These are phyloP conservation scores for Alexandromys fortis DNA, from an alignment of 2,113 vertebrate species.

Conservation along the genomic window DNA sequence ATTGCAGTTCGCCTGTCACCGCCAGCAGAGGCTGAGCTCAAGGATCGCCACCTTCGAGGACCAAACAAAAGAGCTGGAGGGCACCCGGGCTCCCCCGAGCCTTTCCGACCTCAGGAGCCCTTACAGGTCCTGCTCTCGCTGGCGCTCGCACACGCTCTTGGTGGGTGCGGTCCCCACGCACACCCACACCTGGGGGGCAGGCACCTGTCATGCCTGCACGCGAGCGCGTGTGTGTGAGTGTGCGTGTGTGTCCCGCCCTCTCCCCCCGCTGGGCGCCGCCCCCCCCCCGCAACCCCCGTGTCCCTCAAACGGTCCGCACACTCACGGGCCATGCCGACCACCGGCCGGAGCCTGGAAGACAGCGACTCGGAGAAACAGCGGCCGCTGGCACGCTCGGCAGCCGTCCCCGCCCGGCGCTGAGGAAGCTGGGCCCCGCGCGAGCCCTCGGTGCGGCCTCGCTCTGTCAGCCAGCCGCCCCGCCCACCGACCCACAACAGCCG, in stretches of 20 bases:
- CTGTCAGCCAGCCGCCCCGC: neutral
- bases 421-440: rapidly evolving
- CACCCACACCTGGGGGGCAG: neutral
- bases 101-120: neutral
- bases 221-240: neutral
- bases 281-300: neutral
- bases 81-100: neutral
- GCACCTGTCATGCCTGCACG: neutral
- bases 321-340: conserved; percentile 82
- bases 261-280: neutral
- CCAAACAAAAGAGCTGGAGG: conserved; percentile 56
- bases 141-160: neutral
- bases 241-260: neutral
- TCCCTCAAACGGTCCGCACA: neutral
- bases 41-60: neutral
- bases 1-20: neutral
- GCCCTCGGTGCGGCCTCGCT: rapidly evolving
- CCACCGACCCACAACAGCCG: neutral
- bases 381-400: neutral
- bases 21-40: neutral
- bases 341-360: neutral
- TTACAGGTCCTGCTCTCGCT: neutral
- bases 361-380: neutral
- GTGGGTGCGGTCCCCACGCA: neutral
- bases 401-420: rapidly evolving